Evolutionary conservation across 1,140 invertebrate species (phyloP).

Genomic region (Drosophila paulistorum): DNA sequence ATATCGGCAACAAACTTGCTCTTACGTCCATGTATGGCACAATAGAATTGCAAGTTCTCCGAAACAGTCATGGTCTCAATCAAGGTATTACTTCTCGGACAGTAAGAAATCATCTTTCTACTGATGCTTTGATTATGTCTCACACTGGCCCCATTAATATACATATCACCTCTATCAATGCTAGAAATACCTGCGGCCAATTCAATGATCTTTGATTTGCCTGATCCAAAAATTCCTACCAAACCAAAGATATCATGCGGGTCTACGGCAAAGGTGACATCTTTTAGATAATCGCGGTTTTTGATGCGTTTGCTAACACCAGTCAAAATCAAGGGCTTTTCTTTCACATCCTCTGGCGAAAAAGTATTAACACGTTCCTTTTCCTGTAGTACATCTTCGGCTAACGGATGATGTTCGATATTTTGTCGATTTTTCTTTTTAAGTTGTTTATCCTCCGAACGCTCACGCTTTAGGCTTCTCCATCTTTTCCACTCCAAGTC

Average conservation of each 20-base stretch:
- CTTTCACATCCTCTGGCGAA: not conserved
- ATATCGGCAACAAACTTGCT: not conserved
- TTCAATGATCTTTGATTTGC: not conserved
- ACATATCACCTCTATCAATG: not conserved
- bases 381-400: not conserved
- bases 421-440: not conserved
- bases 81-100: not conserved
- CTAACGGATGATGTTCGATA: not conserved
- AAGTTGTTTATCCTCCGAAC: not conserved
- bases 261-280: not conserved
- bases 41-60: not conserved
- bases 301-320: not conserved
- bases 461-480: not conserved
- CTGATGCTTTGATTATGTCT: not conserved
- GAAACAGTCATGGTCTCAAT: not conserved
- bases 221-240: not conserved
- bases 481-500: not conserved
- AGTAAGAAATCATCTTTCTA: not conserved
- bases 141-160: not conserved
- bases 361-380: not conserved
- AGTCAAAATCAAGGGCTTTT: not conserved
- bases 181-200: not conserved
- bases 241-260: not conserved
- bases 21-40: not conserved
- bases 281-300: not conserved